A percentile compares a stretch with the other conserved stretches of the same genome.
Evolutionary conservation across 2,797 vertebrate species (phyloP).

Genomic region (Sphenodon punctatus): DNA sequence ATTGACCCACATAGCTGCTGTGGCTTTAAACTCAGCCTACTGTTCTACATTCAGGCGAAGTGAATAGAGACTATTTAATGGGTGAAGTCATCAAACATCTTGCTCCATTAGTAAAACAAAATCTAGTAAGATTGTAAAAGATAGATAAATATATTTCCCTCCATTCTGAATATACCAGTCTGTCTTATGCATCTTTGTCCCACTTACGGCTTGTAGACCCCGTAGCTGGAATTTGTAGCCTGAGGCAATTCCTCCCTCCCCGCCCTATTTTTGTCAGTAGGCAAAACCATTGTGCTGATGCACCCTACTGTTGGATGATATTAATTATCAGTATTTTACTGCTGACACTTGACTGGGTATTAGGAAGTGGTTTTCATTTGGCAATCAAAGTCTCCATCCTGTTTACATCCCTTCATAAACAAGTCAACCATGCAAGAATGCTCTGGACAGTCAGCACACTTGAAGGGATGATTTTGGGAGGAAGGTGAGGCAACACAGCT

Average conservation of each 20-base stretch:
- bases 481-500: constrained; percentile 50
- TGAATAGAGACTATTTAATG: background rate
- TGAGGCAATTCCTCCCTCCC: constrained; percentile 30
- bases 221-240: too few species aligned
- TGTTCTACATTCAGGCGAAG: background rate
- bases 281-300: constrained; percentile 36
- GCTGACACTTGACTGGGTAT: constrained; percentile 27
- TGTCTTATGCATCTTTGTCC: constrained; percentile 11
- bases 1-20: background rate
- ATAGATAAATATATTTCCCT: background rate
- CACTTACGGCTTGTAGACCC: background rate
- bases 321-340: constrained; percentile 35
- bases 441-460: constrained; percentile 12
- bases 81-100: background rate
- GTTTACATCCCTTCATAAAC: constrained; percentile 60
- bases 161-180: constrained; percentile 4
- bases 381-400: constrained; percentile 40
- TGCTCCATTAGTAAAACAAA: background rate
- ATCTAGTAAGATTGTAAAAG: too few species aligned
- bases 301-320: constrained; percentile 26
- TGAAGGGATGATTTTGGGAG: constrained; percentile 27
- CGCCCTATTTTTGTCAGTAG: constrained; percentile 62
- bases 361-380: constrained; percentile 63
- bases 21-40: background rate
- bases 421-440: constrained; percentile 44